Conservation (phyloP, 1,140 invertebrate species). For the Zaprionus camerounensis region DNA sequence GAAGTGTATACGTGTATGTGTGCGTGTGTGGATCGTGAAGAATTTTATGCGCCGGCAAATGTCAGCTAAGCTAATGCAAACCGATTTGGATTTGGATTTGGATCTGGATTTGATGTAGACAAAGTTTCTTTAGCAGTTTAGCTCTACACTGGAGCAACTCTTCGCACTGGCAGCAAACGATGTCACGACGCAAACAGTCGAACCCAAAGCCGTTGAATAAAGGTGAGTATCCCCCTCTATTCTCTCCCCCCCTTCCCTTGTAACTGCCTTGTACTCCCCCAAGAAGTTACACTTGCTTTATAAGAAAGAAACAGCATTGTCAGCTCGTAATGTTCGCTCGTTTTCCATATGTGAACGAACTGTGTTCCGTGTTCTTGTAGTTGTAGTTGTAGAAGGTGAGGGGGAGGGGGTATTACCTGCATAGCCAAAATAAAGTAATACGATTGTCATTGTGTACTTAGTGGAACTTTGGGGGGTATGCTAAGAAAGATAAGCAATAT, state of each 20-base stretch:
- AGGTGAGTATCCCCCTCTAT: constrained; percentile 78
- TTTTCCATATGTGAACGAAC: constrained; percentile 53
- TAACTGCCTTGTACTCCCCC: neutral
- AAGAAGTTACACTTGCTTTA: constrained; percentile 38
- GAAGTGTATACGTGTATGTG: constrained; percentile 9
- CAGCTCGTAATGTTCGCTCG: constrained; percentile 40
- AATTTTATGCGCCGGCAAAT: constrained; percentile 59
- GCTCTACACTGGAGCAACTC: constrained; percentile 55
- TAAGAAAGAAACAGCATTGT: constrained; percentile 32
- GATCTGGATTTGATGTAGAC: constrained; percentile 63
- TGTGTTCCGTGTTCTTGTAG: constrained; percentile 32
- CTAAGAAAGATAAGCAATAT: neutral
- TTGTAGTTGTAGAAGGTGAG: neutral
- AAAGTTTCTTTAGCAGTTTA: constrained; percentile 22
- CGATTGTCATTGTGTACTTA: constrained; percentile 9
- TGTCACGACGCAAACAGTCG: constrained; percentile 86
- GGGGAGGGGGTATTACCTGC: neutral
- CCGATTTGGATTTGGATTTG: constrained; percentile 1
- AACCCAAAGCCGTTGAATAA: constrained; percentile 86
- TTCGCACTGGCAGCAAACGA: constrained; percentile 70
- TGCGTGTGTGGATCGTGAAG: constrained; percentile 17
- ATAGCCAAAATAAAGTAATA: constrained; percentile 24
- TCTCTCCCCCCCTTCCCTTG: neutral
- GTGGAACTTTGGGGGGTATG: neutral
- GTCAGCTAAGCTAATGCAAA: constrained; percentile 36